Evolutionary conservation across 2,113 vertebrate species (phyloP), one percentile per base, ranked within the genome.

Genomic region (Morone chrysops): DNA sequence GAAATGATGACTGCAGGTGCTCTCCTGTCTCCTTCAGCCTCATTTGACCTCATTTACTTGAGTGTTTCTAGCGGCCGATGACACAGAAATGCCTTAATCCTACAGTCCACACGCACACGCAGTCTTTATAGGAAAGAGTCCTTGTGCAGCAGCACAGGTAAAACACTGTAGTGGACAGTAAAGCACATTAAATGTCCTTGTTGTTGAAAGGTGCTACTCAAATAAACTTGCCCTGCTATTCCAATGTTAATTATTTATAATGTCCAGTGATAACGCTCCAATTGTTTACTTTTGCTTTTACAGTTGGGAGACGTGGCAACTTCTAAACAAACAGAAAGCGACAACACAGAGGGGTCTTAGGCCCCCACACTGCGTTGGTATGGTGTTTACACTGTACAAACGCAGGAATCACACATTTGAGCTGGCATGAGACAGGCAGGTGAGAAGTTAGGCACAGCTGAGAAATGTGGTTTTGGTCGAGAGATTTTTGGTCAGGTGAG

Each of bases 1-100:
- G 68, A 84, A n/a, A 74, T 25, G 36, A 67, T 59, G 59, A 57
- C 11, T 66, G 22, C 80, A 91, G 84, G 86, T 82, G 63, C 36
- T 70, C 62, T 69, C 7, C 25, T 75, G 50, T 78, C 53, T 75
- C 16, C n/a, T 25, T 45, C 67, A 47, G 71, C 70, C 66, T 62
- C 57, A 16, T 36, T 40, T 81, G 60, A 82, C 75, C 75, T 74
- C 20, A n/a, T 63, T 80, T 41, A 62, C 53, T 48, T 3, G 13
- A 31, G 47, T 68, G 62, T 53, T 48, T 75, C 36, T 43, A 5
- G 16, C 2, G 2, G 45, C 47, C 53, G 17, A 25, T 47, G 60
- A 71, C 65, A 79, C 53, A 54, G 59, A 75, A 70, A 54, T 0
- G 8, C 14, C 8, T 63, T 65, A 62, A 78, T 65, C 79, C 36